phyloP scores from a whole-genome alignment of 2,888 invertebrate species.

The Eristalis pertinax region DNA sequence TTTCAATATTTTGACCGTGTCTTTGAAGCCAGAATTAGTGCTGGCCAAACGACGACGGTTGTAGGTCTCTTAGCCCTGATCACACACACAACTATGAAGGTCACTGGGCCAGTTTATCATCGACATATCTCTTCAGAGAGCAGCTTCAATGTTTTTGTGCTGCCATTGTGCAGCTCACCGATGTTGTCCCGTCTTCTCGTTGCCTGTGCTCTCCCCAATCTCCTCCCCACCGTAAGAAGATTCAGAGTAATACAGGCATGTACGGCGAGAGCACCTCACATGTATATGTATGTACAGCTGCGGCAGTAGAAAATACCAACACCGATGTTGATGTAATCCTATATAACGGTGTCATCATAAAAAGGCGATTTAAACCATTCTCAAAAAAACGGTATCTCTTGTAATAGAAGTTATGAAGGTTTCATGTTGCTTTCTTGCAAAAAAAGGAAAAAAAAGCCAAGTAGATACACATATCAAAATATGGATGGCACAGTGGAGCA shows the following conservation, averaged over 20 bases:
- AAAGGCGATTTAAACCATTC: conserved; percentile 66
- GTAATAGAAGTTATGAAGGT: conserved; percentile 68
- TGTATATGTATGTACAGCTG: not conserved
- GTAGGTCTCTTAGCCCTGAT: conserved; percentile 47
- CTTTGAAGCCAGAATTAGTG: not conserved
- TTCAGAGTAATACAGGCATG: not conserved
- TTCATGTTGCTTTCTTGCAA: conserved; percentile 60
- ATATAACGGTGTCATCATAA: conserved; percentile 60
- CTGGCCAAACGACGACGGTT: not conserved
- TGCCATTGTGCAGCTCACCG: not conserved
- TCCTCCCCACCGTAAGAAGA: not conserved
- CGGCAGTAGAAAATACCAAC: not conserved
- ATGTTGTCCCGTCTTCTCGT: conserved; percentile 21
- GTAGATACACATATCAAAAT: not conserved
- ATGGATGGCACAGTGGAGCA: not conserved
- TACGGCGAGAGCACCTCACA: conserved; percentile 2
- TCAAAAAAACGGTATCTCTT: conserved; percentile 60
- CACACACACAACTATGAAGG: conserved; percentile 56
- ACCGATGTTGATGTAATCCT: conserved; percentile 57
- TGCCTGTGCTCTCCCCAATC: not conserved
- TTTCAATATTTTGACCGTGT: not conserved
- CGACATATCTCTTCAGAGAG: conserved; percentile 32
- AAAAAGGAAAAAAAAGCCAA: conserved; percentile 12
- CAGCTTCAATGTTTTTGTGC: not conserved
- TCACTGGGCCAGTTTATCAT: conserved; percentile 69